phyloP scores from a whole-genome alignment of 1,140 invertebrate genomes.

The Neodiprion virginianus region DNA sequence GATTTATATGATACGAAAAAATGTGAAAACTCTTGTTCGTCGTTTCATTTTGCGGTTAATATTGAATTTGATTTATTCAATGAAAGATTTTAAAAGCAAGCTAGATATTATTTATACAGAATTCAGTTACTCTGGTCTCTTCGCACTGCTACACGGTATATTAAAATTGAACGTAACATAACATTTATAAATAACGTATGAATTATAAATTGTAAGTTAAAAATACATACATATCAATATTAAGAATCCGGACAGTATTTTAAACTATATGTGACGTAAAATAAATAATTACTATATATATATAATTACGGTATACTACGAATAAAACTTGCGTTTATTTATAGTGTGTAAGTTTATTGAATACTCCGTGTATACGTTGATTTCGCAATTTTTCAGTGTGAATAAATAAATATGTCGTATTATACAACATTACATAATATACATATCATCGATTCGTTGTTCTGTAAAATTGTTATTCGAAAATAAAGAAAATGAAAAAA shows the following conservation, averaged over 20 bases:
- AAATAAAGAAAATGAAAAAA: no score
- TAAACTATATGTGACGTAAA: conserved; percentile 28
- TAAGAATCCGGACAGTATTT: conserved; percentile 40
- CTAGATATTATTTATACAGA: not conserved
- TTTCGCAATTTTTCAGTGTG: not conserved
- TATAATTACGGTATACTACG: not conserved
- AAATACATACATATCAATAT: conserved; percentile 25
- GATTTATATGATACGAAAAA: not conserved
- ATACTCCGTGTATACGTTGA: no score
- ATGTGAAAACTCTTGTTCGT: not conserved
- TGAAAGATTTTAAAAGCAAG: not conserved
- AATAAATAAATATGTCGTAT: not conserved
- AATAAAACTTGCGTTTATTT: not conserved
- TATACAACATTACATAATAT: no score
- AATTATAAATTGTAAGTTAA: conserved; percentile 25
- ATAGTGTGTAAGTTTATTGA: conserved; percentile 40
- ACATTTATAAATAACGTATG: not conserved
- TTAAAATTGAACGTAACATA: not conserved
- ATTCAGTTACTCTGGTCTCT: not conserved
- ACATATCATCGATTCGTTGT: no score
- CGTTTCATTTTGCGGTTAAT: not conserved
- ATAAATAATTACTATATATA: conserved; percentile 23
- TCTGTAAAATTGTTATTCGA: no score
- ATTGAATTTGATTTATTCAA: no score
- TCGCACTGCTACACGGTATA: not conserved